Evolutionary conservation across 2,113 vertebrate genomes (phyloP), one percentile per base, ranked within the genome.

Genomic region (Rana temporaria): DNA sequence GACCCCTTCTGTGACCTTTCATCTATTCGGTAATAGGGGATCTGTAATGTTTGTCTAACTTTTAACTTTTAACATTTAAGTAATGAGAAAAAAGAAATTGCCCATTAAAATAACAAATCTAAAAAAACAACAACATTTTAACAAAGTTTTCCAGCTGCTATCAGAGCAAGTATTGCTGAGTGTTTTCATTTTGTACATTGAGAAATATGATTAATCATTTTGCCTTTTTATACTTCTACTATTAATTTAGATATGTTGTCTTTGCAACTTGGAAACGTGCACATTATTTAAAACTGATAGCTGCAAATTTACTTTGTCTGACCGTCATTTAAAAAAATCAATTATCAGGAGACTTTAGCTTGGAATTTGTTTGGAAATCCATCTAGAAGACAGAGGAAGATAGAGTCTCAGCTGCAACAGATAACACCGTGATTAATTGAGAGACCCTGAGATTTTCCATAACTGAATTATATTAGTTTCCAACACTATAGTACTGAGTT

Each of bases 371-470:
- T 82, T 82, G 65, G 42, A 56, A 82, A 74, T 82, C 48, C 53
- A 76, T 68, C 63, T 76, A 74, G 34, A 24, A 75, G 72, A 76
- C 81, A 68, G 72, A 76, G 60, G 53, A 65, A 66, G 62, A 72
- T 64, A 67, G 57, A 64, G 71, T 82, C 80, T 75, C 72, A 83
- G 71, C 81, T 62, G 32, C 71, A 68, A 68, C 20, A 83, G 81
- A 83, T 83, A 83, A 75, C 68, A 68, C 48, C 74, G 81, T 83
- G 81, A 83, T 83, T 83, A 76, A 83, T 83, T 75, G 81, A 76
- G 66, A 66, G 73, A 59, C 53, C 63, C 55, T 55, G 30, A 59
- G 32, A 60, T 83, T 57, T 75, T 59, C 52, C 66, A 74, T 82
- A 82, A 81, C 62, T 76, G 71, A 68, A 76, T 76, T 82, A 68